phyloP scores from a whole-genome alignment of 2,797 vertebrate genomes.

The Perdix hodgsoniae region DNA sequence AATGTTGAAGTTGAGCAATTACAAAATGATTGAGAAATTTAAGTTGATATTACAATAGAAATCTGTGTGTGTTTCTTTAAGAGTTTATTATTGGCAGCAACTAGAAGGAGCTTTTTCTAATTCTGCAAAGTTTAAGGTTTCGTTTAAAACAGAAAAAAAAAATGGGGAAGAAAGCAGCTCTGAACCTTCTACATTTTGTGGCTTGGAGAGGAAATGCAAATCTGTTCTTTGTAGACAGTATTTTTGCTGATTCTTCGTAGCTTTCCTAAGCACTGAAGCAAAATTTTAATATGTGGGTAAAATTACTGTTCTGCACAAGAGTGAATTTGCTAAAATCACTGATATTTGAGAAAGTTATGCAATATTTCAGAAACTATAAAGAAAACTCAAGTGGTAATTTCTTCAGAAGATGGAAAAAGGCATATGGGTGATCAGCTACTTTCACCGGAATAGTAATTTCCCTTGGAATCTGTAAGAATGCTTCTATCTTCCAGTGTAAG shows the following conservation, averaged over 20 bases:
- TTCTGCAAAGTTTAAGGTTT: constrained; percentile 42
- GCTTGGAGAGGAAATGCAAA: constrained; percentile 45
- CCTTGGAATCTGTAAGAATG: not conserved
- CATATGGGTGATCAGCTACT: not conserved
- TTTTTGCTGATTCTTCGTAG: constrained; percentile 48
- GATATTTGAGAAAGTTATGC: not conserved
- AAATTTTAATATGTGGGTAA: not conserved
- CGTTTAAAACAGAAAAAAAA: constrained; percentile 1
- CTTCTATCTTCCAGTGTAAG: not conserved
- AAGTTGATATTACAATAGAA: not conserved
- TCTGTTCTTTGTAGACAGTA: not conserved
- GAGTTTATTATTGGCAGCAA: constrained; percentile 6
- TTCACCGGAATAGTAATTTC: not conserved
- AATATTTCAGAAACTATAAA: not conserved
- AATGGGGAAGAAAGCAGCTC: not conserved
- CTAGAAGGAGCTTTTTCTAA: constrained; percentile 27
- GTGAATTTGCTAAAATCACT: not conserved
- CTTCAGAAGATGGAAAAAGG: not conserved
- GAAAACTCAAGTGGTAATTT: not conserved
- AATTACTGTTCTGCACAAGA: not conserved
- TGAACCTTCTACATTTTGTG: constrained; percentile 13
- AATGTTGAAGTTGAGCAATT: not conserved
- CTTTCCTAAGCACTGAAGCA: not conserved
- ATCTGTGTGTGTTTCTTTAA: not conserved
- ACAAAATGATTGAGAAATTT: not conserved